Base-by-base conservation (phyloP, 2,797 vertebrate species). In the Crocidura indochinensis region DNA sequence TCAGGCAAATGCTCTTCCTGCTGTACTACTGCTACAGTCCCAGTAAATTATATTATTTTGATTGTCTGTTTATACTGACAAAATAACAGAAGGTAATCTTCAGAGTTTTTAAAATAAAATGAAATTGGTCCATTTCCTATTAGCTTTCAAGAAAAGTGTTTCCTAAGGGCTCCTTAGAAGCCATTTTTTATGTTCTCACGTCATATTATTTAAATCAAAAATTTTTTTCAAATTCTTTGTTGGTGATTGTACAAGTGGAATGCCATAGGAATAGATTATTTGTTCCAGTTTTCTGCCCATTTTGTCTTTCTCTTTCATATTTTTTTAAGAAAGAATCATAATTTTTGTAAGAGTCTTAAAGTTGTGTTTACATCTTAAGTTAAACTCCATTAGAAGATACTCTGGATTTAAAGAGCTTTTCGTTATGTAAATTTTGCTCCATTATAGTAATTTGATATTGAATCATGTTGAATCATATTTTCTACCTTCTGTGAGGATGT, bases 281-380 rank as follows among this genome's bases (percentile, higher is more conserved):
- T 73, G 69, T 29, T 15, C 17, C 0, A 31, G 65, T n/a, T 74
- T 91, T 93, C 79, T 91, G 49, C 19, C 51, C 27, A 10, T 0
- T 31, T 68, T 51, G 20, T 68, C 65, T 14, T 1, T 10, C 4
- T 51, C 17, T 73, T 12, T 38, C n/a, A 24, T 77, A 65, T 38
- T 68, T 85, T 85, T 73, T 74, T 47, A 38, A 77, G 72, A 56
- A 93, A 73, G 71, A 77, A 77, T 64, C 24, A 6, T 44, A 79
- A 80, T 87, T 62, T 76, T 80, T 72, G 38, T 38, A 38, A 89
- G 56, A 84, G 7, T 51, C 49, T 65, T 64, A 78, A 87, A 80
- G 22, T 87, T 74, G 68, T 81, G 64, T 92, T 89, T 87, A 62
- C 14, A 22, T 94, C 92, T 82, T 89, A 95, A 74, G 24, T 71